These are phyloP conservation scores for Heteronetta atricapilla DNA, from an alignment of 2,113 vertebrate genomes.

Conservation along the genomic window DNA sequence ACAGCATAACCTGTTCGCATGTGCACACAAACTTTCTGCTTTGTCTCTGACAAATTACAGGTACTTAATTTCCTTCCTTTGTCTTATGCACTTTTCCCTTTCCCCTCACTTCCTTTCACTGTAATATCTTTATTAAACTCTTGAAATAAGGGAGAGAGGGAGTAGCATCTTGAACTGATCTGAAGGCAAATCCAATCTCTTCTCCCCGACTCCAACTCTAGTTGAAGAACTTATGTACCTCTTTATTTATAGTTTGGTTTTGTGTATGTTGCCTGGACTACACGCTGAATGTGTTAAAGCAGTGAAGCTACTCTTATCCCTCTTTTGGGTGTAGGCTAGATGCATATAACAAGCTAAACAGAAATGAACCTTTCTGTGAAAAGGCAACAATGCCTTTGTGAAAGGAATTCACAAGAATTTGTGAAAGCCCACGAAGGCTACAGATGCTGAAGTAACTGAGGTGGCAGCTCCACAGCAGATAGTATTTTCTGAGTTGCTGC, in stretches of 20 bases:
- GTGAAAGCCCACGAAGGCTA: not conserved
- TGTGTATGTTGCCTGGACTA: not conserved
- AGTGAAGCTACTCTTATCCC: not conserved
- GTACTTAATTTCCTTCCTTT: constrained; percentile 70
- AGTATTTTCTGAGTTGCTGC: not conserved
- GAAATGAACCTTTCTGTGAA: not conserved
- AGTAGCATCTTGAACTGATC: constrained; percentile 14
- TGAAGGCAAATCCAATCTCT: constrained; percentile 33
- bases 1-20: constrained; percentile 80
- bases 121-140: constrained; percentile 58
- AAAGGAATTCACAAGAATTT: not conserved
- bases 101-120: constrained; percentile 29
- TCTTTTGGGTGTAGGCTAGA: not conserved
- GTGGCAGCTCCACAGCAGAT: not conserved
- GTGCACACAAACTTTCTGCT: constrained; percentile 68
- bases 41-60: constrained; percentile 67
- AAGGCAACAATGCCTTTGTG: not conserved
- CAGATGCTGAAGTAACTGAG: not conserved
- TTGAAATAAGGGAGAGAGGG: constrained; percentile 8
- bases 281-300: not conserved
- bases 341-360: not conserved
- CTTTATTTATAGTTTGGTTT: constrained; percentile 2
- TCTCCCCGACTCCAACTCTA: not conserved
- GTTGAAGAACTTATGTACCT: not conserved
- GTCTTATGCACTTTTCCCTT: constrained; percentile 54